Conservation (phyloP, 2,113 vertebrate species). For the Australoheros scitulus region DNA sequence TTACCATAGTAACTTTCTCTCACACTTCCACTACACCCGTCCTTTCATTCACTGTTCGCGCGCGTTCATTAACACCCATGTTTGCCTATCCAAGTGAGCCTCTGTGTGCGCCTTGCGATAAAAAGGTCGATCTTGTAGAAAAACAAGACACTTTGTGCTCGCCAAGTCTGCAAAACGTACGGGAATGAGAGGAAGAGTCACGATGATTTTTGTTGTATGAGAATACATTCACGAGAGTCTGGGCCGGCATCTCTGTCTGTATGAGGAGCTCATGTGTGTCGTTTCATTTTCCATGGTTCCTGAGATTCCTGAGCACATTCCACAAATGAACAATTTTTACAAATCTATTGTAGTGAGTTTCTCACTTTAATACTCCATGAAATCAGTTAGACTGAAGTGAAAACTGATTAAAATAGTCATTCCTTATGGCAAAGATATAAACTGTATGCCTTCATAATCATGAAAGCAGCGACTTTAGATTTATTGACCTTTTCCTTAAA, state of each 20-base stretch:
- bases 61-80: not conserved
- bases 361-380: conserved; percentile 39
- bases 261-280: conserved; percentile 7
- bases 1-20: conserved; percentile 49
- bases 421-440: not conserved
- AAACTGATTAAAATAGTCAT: conserved; percentile 32
- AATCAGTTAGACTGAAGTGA: conserved; percentile 38
- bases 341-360: not conserved
- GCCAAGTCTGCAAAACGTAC: conserved; percentile 12
- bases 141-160: conserved; percentile 31
- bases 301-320: not conserved
- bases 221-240: not conserved
- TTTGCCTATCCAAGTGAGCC: not conserved
- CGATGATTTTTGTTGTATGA: conserved; percentile 21
- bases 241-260: not conserved
- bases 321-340: not conserved
- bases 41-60: conserved; percentile 35
- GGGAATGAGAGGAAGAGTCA: not conserved
- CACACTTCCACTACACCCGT: conserved; percentile 42
- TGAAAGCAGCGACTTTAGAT: not conserved
- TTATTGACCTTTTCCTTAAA: not conserved
- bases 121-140: conserved; percentile 51
- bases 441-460: not conserved
- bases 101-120: not conserved
- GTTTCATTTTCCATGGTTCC: conserved; percentile 18